phyloP scores from a whole-genome alignment of 2,113 vertebrate genomes.

The Macrotis lagotis region DNA sequence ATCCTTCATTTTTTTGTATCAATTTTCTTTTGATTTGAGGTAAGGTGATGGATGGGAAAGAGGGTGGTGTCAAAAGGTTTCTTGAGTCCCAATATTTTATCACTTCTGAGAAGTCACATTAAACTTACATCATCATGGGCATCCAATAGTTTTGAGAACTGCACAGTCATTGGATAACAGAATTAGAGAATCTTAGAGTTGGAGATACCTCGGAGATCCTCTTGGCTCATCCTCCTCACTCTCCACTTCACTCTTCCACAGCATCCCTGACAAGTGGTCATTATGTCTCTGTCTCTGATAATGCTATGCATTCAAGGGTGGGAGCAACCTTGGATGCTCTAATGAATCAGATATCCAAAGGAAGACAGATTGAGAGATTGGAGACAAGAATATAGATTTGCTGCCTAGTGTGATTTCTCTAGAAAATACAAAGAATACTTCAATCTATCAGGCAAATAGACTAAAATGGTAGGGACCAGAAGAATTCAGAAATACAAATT shows the following conservation, averaged over 20 bases:
- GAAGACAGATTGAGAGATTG: background rate
- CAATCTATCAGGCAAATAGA: background rate
- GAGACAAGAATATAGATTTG: background rate
- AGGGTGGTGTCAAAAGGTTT: background rate
- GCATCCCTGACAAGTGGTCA: background rate
- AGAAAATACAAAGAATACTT: background rate
- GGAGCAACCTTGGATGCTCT: background rate
- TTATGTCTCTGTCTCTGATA: background rate
- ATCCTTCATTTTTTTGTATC: background rate
- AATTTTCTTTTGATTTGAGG: background rate
- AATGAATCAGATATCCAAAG: background rate
- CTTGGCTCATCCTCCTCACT: background rate
- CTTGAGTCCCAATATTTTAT: background rate
- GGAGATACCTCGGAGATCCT: background rate
- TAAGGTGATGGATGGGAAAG: background rate
- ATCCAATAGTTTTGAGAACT: background rate
- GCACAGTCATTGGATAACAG: background rate
- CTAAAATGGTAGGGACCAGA: background rate
- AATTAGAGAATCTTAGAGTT: background rate
- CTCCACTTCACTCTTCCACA: background rate
- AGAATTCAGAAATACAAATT: background rate
- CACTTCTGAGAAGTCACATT: background rate
- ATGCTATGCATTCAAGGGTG: background rate
- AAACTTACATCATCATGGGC: background rate
- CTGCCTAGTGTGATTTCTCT: background rate